phyloP scores from a whole-genome alignment of 2,888 invertebrate species.

The Epinotia bilunana region DNA sequence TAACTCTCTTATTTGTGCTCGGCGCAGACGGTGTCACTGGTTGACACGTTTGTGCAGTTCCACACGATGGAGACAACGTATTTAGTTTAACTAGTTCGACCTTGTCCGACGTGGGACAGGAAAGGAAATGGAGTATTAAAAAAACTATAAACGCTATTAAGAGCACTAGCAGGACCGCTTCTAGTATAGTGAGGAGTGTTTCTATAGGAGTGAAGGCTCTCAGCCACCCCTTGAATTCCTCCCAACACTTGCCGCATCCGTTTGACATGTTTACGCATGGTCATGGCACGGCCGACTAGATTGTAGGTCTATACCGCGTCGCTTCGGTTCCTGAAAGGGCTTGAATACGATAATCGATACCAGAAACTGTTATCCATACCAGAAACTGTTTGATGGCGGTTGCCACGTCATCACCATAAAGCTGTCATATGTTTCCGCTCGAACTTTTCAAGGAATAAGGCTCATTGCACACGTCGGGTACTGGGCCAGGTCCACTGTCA shows the following conservation, averaged over 20 bases:
- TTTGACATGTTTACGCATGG: slow-evolving; percentile 48
- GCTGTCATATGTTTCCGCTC: background rate
- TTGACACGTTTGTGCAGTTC: background rate
- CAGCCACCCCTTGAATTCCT: slow-evolving; percentile 70
- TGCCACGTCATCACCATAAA: background rate
- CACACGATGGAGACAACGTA: background rate
- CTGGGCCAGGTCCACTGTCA: background rate
- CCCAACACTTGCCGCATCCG: slow-evolving; percentile 70
- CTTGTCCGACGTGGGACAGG: slow-evolving; percentile 51
- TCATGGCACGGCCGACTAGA: slow-evolving; percentile 22
- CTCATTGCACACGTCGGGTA: too few relatives aligned
- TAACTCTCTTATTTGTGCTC: background rate
- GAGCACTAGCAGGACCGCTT: slow-evolving; percentile 60
- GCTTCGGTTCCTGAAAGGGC: slow-evolving; percentile 2
- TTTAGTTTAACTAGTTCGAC: background rate
- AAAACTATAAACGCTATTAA: slow-evolving; percentile 64
- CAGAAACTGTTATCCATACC: slow-evolving; percentile 8
- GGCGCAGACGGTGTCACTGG: background rate
- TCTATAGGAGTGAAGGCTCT: slow-evolving; percentile 72
- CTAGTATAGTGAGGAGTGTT: slow-evolving; percentile 58
- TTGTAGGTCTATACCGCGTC: background rate
- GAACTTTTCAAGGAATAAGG: too few relatives aligned
- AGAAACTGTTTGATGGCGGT: background rate
- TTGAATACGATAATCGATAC: background rate
- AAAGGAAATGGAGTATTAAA: slow-evolving; percentile 65